Evolutionary conservation across 2,113 vertebrate species (phyloP).

Genomic region (Enhydra lutris): DNA sequence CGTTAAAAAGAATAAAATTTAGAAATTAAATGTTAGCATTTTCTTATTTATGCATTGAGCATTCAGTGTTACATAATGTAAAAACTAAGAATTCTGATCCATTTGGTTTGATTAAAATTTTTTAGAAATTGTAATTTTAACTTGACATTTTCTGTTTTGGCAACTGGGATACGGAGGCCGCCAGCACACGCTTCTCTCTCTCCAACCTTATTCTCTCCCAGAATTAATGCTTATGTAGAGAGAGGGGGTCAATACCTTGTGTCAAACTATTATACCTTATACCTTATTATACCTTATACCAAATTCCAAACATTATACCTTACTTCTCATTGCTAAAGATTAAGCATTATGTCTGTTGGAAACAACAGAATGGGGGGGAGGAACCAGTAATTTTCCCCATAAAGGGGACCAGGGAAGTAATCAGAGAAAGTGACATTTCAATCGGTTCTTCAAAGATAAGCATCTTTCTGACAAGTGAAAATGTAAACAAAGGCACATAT

Average conservation of each 20-base stretch:
- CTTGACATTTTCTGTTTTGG: neutral
- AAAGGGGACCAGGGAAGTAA: neutral
- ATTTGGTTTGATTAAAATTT: neutral
- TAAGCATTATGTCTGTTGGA: neutral
- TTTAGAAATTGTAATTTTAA: neutral
- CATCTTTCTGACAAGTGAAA: neutral
- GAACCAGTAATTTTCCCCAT: neutral
- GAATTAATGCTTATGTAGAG: rapidly evolving
- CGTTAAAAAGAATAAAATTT: neutral
- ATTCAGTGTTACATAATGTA: neutral
- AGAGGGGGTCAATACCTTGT: rapidly evolving
- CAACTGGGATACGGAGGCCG: neutral
- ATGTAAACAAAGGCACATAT: neutral
- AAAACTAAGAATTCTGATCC: neutral
- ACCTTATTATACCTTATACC: no score
- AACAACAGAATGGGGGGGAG: neutral
- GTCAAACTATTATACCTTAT: rapidly evolving
- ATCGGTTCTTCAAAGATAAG: neutral
- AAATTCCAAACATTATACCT: no score
- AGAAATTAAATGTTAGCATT: neutral
- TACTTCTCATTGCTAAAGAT: neutral
- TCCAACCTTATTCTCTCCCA: rapidly evolving
- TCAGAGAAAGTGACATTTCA: neutral
- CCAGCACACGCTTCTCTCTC: rapidly evolving
- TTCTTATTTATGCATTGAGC: neutral